phyloP scores from a whole-genome alignment of 2,113 vertebrate genomes.

The Mobula hypostoma region DNA sequence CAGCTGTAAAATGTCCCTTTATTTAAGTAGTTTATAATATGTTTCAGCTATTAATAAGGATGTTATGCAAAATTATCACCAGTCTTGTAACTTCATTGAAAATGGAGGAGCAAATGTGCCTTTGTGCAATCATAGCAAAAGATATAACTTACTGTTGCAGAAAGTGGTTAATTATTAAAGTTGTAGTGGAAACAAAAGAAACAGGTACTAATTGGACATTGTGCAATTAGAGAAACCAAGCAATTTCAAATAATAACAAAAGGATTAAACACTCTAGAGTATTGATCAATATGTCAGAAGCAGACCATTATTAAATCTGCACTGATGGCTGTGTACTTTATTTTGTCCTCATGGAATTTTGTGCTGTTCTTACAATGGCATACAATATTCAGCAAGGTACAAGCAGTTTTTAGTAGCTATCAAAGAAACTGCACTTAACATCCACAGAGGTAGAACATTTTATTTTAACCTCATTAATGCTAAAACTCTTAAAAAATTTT shows the following conservation, averaged over 20 bases:
- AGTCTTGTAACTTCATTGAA: neutral
- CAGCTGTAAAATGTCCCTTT: neutral
- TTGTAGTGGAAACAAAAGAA: neutral
- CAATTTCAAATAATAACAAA: neutral
- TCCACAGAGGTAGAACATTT: neutral
- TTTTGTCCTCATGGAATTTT: neutral
- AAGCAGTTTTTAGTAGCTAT: neutral
- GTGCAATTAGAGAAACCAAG: neutral
- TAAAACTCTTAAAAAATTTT: neutral
- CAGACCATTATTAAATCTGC: neutral
- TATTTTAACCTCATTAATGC: neutral
- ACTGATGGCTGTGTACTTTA: neutral
- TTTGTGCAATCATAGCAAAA: neutral
- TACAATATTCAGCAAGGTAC: conserved; percentile 24
- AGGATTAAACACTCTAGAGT: neutral
- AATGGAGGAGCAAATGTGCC: neutral
- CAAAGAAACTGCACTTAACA: neutral
- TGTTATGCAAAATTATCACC: neutral
- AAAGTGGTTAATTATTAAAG: neutral
- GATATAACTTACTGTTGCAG: neutral
- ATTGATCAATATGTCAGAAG: neutral
- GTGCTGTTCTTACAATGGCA: neutral
- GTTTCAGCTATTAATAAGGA: neutral
- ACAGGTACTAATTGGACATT: neutral
- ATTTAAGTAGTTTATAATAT: neutral